Base-by-base conservation (phyloP, 2,888 invertebrate species). In the Eumacrocentrus americanus region DNA sequence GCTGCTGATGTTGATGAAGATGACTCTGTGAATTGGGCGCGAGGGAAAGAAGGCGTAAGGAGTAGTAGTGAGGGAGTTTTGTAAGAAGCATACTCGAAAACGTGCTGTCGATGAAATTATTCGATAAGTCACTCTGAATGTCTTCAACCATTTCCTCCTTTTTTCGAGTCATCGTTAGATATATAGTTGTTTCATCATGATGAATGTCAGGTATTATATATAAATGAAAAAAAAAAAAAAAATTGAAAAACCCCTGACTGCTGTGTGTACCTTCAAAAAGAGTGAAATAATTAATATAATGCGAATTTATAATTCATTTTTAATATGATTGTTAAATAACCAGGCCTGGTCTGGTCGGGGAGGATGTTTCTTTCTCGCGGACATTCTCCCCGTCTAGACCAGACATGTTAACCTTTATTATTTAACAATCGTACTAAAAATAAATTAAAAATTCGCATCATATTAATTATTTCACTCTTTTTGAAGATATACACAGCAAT, bases 81-180 rank as follows among this genome's bases (percentile, higher is more conserved):
- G 20, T 14, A 18, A 47, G 35, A 34, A 22, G n/a, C 44, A 22
- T 16, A 48, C 29, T 18, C 12, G 20, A 47, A 4, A n/a, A 23
- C 37, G 46, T 47, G 47, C 38, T 35, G 37, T 16, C 22, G 47
- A 37, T 47, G 16, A 47, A 47, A 47, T 47, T 22, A 56, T 56
- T 35, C 5, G 55, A 46, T 47, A 56, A 25, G 11, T n/a, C n/a
- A 25, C 22, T 20, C 34, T 11, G 14, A n/a, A 47, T 22, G 4
- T 22, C 2, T 18, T 6, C 37, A 14, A 22, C 22, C n/a, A 11
- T 22, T 20, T 1, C 16, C 22, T 11, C 22, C 11, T 2, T 23
- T 25, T 23, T 46, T 25, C 18, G 16, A 5, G 16, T 14, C 38
- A n/a, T 42, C 20, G 20, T 42, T 7, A 18, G 18, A 42, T 16